Evolutionary conservation across 2,113 vertebrate species (phyloP).

Genomic region (Ciconia stormi): DNA sequence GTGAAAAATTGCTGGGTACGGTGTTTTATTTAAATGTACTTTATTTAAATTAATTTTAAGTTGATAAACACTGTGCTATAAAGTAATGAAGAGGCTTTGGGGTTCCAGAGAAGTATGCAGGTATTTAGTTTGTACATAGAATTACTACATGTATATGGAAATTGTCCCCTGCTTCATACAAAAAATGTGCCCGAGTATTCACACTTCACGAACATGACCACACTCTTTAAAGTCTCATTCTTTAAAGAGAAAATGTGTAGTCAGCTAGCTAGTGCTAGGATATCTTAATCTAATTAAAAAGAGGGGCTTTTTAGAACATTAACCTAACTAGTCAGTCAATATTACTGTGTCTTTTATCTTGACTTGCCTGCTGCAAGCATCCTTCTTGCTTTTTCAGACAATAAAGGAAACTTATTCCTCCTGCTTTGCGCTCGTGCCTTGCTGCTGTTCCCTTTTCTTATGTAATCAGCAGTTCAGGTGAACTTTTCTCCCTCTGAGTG

Average conservation of each 20-base stretch:
- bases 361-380: neutral
- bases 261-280: neutral
- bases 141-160: neutral
- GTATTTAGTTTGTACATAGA: fast-evolving
- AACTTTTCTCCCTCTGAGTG: neutral
- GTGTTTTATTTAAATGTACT: neutral
- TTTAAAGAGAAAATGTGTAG: neutral
- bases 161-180: neutral
- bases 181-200: neutral
- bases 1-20: neutral
- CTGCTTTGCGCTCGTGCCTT: neutral
- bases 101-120: neutral
- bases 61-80: neutral
- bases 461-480: neutral
- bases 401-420: neutral
- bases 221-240: neutral
- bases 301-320: neutral
- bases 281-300: neutral
- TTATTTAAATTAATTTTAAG: neutral
- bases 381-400: neutral
- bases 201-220: fast-evolving
- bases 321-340: neutral
- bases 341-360: neutral
- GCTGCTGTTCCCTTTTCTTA: neutral
- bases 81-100: neutral